A percentile compares a stretch with the other conserved stretches of the same genome.
These are phyloP conservation scores for Arge pagana DNA, from an alignment of 2,888 invertebrate species.

Conservation along the genomic window DNA sequence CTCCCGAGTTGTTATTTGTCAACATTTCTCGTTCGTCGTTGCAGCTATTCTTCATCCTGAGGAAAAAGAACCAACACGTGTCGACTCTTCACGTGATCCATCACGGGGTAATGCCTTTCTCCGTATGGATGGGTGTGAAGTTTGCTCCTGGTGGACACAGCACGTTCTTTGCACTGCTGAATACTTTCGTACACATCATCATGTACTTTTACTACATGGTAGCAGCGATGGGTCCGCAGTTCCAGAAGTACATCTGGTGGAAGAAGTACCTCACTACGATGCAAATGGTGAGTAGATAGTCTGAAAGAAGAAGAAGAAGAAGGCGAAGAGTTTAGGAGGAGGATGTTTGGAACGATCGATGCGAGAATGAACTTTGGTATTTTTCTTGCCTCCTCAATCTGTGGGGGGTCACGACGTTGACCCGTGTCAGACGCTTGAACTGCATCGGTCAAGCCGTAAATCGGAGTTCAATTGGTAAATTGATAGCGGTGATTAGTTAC, in stretches of 20 bases:
- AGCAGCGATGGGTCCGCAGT: conserved; percentile 90
- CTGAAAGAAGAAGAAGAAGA: not conserved
- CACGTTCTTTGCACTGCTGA: conserved; percentile 92
- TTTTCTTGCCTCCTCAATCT: no score
- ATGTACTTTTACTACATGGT: conserved; percentile 99
- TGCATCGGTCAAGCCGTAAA: no score
- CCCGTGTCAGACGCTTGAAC: not conserved
- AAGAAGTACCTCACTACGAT: conserved; percentile 93
- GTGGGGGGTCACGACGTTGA: no score
- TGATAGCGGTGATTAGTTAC: no score
- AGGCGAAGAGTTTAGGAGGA: not conserved
- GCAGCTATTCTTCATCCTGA: conserved; percentile 85
- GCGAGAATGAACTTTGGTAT: not conserved
- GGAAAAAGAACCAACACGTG: conserved; percentile 93
- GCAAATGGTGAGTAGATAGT: conserved; percentile 82
- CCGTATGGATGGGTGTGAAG: conserved; percentile 91
- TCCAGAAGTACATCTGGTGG: conserved; percentile 97
- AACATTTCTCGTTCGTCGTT: conserved; percentile 32
- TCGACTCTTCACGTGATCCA: conserved; percentile 94
- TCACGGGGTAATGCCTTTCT: conserved; percentile 96
- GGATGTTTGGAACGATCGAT: not conserved
- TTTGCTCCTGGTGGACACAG: conserved; percentile 97
- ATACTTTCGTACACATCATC: conserved; percentile 93
- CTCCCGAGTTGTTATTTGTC: no score
- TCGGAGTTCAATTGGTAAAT: no score